These are phyloP conservation scores for Lithophane leautieri DNA, from an alignment of 2,888 invertebrate genomes.

Conservation along the genomic window DNA sequence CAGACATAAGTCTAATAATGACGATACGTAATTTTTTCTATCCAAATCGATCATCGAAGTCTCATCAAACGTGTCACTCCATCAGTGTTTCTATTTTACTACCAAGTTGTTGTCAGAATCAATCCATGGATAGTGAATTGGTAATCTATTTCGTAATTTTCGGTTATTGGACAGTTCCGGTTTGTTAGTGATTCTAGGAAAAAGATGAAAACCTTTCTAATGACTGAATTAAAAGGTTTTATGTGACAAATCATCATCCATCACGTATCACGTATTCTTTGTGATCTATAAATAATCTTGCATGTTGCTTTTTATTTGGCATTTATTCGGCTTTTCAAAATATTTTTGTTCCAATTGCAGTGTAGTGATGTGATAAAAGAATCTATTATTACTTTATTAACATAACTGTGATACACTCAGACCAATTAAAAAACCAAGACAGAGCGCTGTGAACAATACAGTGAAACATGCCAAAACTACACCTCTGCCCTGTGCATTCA, in stretches of 20 bases:
- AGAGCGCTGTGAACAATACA: no score
- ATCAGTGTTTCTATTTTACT: not conserved
- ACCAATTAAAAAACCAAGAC: no score
- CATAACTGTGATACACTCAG: no score
- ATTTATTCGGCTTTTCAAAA: not conserved
- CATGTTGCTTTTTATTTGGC: conserved; percentile 1
- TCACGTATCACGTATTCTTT: not conserved
- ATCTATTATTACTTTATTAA: not conserved
- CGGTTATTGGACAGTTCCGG: not conserved
- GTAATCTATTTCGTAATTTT: not conserved
- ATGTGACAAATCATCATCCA: no score
- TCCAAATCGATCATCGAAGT: not conserved
- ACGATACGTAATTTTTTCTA: no score
- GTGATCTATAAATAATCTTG: not conserved
- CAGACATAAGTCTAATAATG: no score
- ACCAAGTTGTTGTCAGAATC: not conserved
- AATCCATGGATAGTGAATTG: not conserved
- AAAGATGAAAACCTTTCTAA: not conserved
- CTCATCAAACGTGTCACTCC: not conserved
- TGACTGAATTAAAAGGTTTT: not conserved
- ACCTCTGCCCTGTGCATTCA: no score
- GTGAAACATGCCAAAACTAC: no score
- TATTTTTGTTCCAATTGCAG: not conserved
- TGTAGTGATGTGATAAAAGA: not conserved
- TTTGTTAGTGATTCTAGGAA: conserved; percentile 9